Evolutionary conservation across 1,140 invertebrate genomes (phyloP).

Genomic region (Catajapyx aquilonaris): DNA sequence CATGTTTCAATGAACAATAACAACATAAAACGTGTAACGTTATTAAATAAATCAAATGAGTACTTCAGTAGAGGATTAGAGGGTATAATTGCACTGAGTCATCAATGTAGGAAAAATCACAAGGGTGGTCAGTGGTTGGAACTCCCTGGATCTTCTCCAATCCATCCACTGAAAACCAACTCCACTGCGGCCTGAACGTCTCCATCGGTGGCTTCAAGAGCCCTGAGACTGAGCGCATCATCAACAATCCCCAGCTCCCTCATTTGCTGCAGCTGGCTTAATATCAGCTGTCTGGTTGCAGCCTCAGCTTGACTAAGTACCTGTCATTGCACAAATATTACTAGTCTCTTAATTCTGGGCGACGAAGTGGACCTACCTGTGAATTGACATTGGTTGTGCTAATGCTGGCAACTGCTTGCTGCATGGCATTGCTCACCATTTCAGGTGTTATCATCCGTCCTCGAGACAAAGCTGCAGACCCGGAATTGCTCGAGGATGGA

Average conservation of each 20-base stretch:
- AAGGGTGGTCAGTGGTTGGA: too few species aligned
- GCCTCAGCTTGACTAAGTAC: not conserved
- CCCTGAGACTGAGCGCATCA: slow-evolving; percentile 62
- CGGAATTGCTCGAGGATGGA: too few species aligned
- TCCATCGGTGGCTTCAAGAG: slow-evolving; percentile 54
- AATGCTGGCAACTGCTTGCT: slow-evolving; percentile 26
- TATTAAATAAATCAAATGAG: too few species aligned
- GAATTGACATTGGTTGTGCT: slow-evolving; percentile 7
- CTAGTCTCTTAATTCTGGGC: too few species aligned
- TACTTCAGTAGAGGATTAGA: too few species aligned
- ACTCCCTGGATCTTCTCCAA: slow-evolving; percentile 6
- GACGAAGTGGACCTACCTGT: slow-evolving; percentile 10
- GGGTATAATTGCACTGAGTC: too few species aligned
- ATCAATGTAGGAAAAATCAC: too few species aligned
- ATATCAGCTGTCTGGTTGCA: slow-evolving; percentile 8
- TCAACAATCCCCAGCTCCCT: slow-evolving; percentile 70
- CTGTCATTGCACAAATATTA: not conserved
- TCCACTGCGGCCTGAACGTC: slow-evolving; percentile 76
- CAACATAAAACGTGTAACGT: too few species aligned
- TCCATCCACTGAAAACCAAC: slow-evolving; percentile 34
- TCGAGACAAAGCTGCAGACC: too few species aligned
- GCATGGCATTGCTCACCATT: slow-evolving; percentile 33
- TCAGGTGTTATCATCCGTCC: slow-evolving; percentile 27
- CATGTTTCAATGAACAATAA: too few species aligned
- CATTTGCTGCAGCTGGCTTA: slow-evolving; percentile 56